Evolutionary conservation across 2,113 vertebrate species (phyloP).

Genomic region (Gymnogyps californianus): DNA sequence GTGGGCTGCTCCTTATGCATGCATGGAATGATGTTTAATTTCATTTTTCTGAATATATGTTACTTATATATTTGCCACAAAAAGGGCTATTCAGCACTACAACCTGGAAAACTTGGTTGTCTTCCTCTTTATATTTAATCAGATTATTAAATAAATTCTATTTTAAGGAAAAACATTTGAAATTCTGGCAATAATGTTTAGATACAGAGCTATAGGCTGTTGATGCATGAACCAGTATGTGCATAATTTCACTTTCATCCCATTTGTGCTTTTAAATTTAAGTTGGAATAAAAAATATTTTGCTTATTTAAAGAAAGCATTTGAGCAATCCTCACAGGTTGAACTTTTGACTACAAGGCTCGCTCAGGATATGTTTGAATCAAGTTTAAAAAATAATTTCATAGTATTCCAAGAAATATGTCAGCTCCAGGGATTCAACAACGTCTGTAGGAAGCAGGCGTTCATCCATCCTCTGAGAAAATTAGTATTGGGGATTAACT

Average conservation of each 20-base stretch:
- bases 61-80: neutral
- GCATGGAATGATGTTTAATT: neutral
- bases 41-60: neutral
- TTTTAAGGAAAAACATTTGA: neutral
- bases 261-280: neutral
- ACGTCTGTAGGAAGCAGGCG: fast-evolving
- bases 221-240: neutral
- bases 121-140: neutral
- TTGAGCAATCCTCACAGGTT: neutral
- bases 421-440: neutral
- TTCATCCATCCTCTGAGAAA: neutral
- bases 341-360: neutral
- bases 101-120: neutral
- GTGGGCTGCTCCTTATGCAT: neutral
- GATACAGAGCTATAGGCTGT: neutral
- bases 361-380: neutral
- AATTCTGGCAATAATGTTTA: neutral
- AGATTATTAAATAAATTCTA: neutral
- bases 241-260: neutral
- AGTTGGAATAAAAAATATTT: neutral
- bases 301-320: neutral
- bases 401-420: neutral
- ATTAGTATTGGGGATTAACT: neutral
- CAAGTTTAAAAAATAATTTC: neutral
- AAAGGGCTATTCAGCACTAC: neutral